Base-by-base conservation (phyloP, 2,888 invertebrate genomes). In the Philopedon plagiatum region DNA sequence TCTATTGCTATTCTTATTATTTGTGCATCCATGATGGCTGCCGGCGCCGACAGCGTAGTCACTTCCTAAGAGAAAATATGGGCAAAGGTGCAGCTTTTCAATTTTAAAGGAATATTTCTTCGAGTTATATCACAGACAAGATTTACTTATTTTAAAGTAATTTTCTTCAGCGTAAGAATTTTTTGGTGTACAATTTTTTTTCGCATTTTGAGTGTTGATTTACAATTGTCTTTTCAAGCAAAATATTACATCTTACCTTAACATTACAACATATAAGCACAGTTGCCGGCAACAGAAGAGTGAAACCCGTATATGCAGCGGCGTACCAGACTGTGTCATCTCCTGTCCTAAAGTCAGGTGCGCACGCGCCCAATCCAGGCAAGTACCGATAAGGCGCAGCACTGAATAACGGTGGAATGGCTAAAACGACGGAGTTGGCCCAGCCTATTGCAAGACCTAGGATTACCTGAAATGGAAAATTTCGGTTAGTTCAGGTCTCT, bases 241-340 rank as follows among this genome's bases (percentile, higher is more conserved):
- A 37, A n/a, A 49, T 9, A 0, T 18, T 73, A 32, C n/a, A n/a
- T n/a, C 78, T 80, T 80, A 90, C 90, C 80, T 93, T 92, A 46
- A 93, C 85, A 81, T 93, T 93, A 85, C 93, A 93, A 74, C 91
- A 87, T 18, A 93, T 88, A 39, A 93, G 90, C 58, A 93, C 87
- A 7, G 90, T 87, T 2, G 91, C 90, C 0, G 93, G 93, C 60
- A 93, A 83, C 0, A 92, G 83, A 23, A 93, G 85, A 0, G 93
- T 92, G 65, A 92, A 81, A 2, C 89, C 82, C 1, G 90, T 89
- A 83, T 92, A 93, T 15, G 90, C 77, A 9, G 90, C 86, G 60
- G 92, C 91, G 84, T 93, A 93, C 81, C 90, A 88, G 1, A 91
- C 84, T 0, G 90, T 90, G 0, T 88, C 85, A 1, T 87, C 85